Percentiles rank a stretch among this genome's conserved stretches.
These are phyloP conservation scores for Caerostris extrusa DNA, from an alignment of 1,140 invertebrate genomes.

Conservation along the genomic window DNA sequence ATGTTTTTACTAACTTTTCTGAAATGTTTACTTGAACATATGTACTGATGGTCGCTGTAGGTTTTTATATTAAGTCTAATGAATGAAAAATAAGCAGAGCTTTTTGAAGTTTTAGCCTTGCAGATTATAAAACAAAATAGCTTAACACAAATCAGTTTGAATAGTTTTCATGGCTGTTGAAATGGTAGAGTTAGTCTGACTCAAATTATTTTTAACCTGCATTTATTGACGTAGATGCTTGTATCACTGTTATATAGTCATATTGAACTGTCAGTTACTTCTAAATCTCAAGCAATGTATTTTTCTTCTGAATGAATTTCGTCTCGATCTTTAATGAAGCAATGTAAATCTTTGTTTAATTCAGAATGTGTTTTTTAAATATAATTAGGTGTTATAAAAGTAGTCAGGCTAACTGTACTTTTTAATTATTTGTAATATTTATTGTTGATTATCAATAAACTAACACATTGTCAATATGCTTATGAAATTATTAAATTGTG, in stretches of 20 bases:
- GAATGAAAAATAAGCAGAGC: constrained; percentile 10
- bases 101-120: constrained; percentile 50
- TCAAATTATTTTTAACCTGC: background rate
- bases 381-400: background rate
- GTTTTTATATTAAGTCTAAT: constrained; percentile 14
- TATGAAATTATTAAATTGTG: constrained; percentile 16
- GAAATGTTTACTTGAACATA: background rate
- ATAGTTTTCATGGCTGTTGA: constrained; percentile 55
- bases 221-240: background rate
- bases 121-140: background rate
- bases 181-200: constrained; percentile 38
- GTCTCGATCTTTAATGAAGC: background rate
- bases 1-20: background rate
- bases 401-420: constrained; percentile 31
- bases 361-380: background rate
- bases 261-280: background rate
- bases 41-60: background rate
- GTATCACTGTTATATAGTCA: background rate
- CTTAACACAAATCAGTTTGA: constrained; percentile 13
- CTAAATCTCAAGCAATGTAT: background rate
- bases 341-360: background rate
- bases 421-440: constrained; percentile 20
- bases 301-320: background rate
- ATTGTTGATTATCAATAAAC: constrained; percentile 20
- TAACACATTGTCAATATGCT: constrained; percentile 49